Evolutionary conservation across 2,113 vertebrate species (phyloP).

Genomic region (Xenus cinereus): DNA sequence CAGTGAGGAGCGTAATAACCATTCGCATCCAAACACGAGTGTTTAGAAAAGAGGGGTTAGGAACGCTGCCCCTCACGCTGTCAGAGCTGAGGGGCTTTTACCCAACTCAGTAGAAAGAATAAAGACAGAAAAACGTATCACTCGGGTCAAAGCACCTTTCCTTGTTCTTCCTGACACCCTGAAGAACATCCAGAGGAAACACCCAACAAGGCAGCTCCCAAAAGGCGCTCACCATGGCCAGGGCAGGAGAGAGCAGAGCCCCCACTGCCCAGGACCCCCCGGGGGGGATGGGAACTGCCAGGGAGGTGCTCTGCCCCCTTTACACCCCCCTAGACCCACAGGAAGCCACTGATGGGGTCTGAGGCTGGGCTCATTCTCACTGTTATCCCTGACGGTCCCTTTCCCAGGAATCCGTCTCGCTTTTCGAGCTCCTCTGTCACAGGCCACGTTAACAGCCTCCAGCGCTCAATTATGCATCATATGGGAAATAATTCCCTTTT

Average conservation of each 20-base stretch:
- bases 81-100: not conserved
- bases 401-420: not conserved
- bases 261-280: too few relatives aligned
- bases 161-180: not conserved
- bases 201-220: not conserved
- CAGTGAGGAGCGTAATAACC: not conserved
- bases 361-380: not conserved
- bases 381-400: not conserved
- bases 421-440: not conserved
- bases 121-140: rapidly evolving
- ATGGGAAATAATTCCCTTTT: not conserved
- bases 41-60: not conserved
- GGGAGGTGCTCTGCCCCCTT: not conserved
- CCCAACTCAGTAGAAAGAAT: too few relatives aligned
- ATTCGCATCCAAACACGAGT: not conserved
- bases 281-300: rapidly evolving
- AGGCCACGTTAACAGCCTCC: not conserved
- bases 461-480: rapidly evolving
- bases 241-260: not conserved
- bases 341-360: too few relatives aligned
- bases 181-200: not conserved
- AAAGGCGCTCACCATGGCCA: not conserved
- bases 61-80: not conserved
- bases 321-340: not conserved
- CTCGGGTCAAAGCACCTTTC: rapidly evolving